Evolutionary conservation across 1,140 invertebrate genomes (phyloP).

Genomic region (Papilio aristodemus): DNA sequence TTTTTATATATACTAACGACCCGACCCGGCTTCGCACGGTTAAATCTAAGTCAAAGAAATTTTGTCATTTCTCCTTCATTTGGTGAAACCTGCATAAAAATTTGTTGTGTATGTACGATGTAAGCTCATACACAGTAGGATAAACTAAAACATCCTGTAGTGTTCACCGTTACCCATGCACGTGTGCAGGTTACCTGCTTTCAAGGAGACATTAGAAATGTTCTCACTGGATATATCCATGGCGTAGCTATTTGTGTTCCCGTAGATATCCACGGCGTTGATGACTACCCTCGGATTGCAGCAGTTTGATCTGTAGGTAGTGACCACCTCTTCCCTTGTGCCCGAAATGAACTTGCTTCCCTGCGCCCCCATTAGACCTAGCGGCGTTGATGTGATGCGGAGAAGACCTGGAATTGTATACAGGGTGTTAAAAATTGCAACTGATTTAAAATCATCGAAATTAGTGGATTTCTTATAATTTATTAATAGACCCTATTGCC

Average conservation of each 20-base stretch:
- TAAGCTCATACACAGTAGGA: too few relatives aligned
- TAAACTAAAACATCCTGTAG: too few relatives aligned
- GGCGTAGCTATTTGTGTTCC: slow-evolving; percentile 80
- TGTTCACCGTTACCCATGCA: too few relatives aligned
- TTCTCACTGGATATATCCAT: slow-evolving; percentile 82
- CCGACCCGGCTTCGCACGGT: too few relatives aligned
- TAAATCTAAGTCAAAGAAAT: too few relatives aligned
- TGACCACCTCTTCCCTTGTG: slow-evolving; percentile 79
- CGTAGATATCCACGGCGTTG: slow-evolving; percentile 81
- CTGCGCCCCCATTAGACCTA: slow-evolving; percentile 54
- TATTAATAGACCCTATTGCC: too few relatives aligned
- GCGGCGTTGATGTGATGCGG: slow-evolving; percentile 79
- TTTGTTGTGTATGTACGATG: too few relatives aligned
- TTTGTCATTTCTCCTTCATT: too few relatives aligned
- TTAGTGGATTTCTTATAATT: too few relatives aligned
- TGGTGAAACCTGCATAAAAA: too few relatives aligned
- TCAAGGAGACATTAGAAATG: not conserved
- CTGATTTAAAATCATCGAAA: too few relatives aligned
- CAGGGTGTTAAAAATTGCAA: slow-evolving; percentile 14
- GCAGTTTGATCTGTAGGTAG: slow-evolving; percentile 83
- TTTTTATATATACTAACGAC: too few relatives aligned
- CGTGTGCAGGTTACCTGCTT: not conserved
- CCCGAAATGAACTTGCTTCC: slow-evolving; percentile 81
- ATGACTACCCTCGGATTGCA: slow-evolving; percentile 82
- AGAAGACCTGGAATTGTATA: slow-evolving; percentile 77